These are phyloP conservation scores for Vollenhovia emeryi DNA, from an alignment of 1,140 invertebrate genomes.

Conservation along the genomic window DNA sequence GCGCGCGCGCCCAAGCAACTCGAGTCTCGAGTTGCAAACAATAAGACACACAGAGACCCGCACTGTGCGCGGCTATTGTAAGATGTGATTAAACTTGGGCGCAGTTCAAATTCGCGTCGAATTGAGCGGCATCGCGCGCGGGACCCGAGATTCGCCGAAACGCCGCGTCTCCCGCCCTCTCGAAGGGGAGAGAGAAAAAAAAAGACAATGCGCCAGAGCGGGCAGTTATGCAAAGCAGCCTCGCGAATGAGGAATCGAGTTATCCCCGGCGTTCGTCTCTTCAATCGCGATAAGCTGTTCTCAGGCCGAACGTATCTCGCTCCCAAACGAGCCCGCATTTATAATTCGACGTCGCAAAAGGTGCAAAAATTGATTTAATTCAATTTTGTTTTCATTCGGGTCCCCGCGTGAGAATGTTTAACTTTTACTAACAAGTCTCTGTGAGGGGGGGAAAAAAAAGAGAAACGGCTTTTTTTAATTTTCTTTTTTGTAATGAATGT, in stretches of 20 bases:
- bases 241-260: not conserved
- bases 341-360: not conserved
- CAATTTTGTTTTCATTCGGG: not conserved
- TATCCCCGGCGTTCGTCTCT: not conserved
- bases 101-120: not conserved
- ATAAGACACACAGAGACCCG: not conserved
- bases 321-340: not conserved
- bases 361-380: conserved; percentile 28
- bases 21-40: conserved; percentile 29
- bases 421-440: not conserved
- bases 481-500: not conserved
- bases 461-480: not conserved
- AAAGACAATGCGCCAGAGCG: not conserved
- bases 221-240: not conserved
- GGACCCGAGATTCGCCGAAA: not conserved
- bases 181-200: too few species aligned
- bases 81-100: conserved; percentile 43
- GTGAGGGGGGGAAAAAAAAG: not conserved
- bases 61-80: conserved; percentile 3
- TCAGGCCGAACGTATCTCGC: not conserved
- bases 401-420: not conserved
- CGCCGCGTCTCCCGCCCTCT: not conserved
- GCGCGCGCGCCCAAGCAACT: not conserved
- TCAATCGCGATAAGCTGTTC: not conserved
- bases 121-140: not conserved